These are phyloP conservation scores for Trichogramma pretiosum DNA, from an alignment of 1,140 invertebrate genomes.

Conservation along the genomic window DNA sequence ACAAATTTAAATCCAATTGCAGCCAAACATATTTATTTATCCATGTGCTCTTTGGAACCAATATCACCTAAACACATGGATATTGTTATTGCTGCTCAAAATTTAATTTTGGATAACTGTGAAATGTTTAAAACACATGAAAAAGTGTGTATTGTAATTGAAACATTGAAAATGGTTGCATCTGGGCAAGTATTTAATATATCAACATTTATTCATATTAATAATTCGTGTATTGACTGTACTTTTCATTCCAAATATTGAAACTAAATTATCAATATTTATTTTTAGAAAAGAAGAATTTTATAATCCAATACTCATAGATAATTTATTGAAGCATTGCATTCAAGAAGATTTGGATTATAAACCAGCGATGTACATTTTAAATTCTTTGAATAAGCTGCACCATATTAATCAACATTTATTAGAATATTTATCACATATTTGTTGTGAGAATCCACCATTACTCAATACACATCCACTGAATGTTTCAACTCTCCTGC, in stretches of 20 bases:
- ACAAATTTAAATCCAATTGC: too few species aligned
- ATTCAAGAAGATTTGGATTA: not conserved
- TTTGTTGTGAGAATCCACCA: not conserved
- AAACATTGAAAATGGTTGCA: not conserved
- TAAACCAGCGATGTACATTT: not conserved
- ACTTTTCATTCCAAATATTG: too few species aligned
- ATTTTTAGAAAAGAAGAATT: slow-evolving; percentile 34
- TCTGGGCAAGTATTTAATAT: not conserved
- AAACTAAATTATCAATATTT: not conserved
- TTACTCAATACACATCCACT: not conserved
- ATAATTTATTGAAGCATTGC: slow-evolving; percentile 36
- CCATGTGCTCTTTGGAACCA: too few species aligned
- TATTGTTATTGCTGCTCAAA: too few species aligned
- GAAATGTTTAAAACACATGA: not conserved
- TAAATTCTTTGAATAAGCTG: slow-evolving; percentile 4
- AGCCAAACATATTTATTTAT: too few species aligned
- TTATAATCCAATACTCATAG: slow-evolving; percentile 51
- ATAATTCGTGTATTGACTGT: too few species aligned
- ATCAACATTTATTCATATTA: too few species aligned
- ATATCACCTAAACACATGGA: too few species aligned
- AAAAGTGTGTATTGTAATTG: not conserved
- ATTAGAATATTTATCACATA: slow-evolving; percentile 4
- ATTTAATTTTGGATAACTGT: not conserved
- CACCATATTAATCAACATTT: slow-evolving; percentile 4
- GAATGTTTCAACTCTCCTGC: slow-evolving; percentile 36